Evolutionary conservation across 23 tunicate genomes (phyloP), one percentile per base, ranked within the genome.

Genomic region (Ascidia mentula): DNA sequence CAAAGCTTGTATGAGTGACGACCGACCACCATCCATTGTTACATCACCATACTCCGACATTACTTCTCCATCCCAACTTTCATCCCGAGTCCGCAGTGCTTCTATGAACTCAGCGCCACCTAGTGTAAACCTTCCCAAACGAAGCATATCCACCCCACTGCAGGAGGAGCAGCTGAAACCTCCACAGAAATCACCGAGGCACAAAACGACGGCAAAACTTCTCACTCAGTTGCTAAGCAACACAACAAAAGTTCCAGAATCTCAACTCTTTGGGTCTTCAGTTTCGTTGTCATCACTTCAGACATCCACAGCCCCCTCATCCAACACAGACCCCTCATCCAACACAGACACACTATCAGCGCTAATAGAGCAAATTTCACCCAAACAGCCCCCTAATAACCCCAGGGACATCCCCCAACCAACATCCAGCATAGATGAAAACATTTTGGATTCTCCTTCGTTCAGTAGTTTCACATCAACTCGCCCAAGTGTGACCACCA

Each of bases 31-130:
- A 20, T 20, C 24, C 65, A 53, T 53, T 1, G 65, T 53, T 26
- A 53, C 65, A 1, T 53, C 65, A 9, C 65, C 65, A 20, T 28
- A 53, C 65, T 53, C 65, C 13, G 65, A 53, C 65, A 9, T 53
- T 28, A 53, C 65, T 53, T 53, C 82, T 18, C 12, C 45, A n/a
- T 74, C 53, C 38, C 78, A 15, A 12, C 60, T 45, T 6, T 4
- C 69, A 30, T 32, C 80, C 6, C 84, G 90, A 17, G 76, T 80
- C 20, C 90, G 90, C 0, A 86, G 90, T 38, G 90, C 90, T 7
- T 86, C 90, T 7, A 70, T 45, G 24, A 86, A 78, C 74, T 71
- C 90, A 0, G 32, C 65, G n/a, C 34, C 61, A 0, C 75, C 89
- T 40, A 24, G 31, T 36, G 46, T 18, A 59, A 79, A 81, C 61